phyloP scores from a whole-genome alignment of 2,888 invertebrate genomes.

The Nymphalis urticae region DNA sequence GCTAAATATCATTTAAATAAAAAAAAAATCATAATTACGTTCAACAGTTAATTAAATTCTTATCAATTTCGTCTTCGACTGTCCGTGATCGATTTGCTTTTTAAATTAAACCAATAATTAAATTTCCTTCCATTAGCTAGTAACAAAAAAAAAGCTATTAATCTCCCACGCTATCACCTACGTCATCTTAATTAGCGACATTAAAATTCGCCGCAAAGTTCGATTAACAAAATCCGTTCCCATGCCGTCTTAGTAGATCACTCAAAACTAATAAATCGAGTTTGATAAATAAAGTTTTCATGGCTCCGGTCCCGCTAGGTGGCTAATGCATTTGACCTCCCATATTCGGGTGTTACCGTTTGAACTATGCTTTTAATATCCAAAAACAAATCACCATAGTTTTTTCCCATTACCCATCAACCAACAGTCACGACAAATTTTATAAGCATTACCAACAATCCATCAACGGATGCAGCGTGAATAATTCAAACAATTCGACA shows the following conservation, averaged over 20 bases:
- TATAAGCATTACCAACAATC: slow-evolving; percentile 70
- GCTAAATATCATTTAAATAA: neutral
- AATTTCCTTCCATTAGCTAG: slow-evolving; percentile 4
- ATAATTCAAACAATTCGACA: slow-evolving; percentile 48
- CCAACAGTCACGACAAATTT: slow-evolving; percentile 77
- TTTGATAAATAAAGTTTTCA: slow-evolving; percentile 73
- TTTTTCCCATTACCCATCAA: slow-evolving; percentile 73
- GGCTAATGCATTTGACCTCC: slow-evolving; percentile 79
- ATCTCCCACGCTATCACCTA: slow-evolving; percentile 21
- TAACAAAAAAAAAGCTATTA: slow-evolving; percentile 11
- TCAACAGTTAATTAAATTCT: neutral
- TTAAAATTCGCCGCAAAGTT: slow-evolving; percentile 27
- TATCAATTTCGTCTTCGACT: neutral
- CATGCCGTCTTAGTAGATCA: slow-evolving; percentile 33
- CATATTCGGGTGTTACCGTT: slow-evolving; percentile 71
- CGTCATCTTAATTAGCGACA: slow-evolving; percentile 31
- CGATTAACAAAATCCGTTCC: slow-evolving; percentile 29
- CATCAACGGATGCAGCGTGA: slow-evolving; percentile 49
- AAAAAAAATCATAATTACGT: too few species aligned
- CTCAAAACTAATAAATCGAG: slow-evolving; percentile 37
- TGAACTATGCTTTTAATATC: slow-evolving; percentile 76
- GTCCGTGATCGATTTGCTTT: slow-evolving; percentile 2
- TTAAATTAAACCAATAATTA: slow-evolving; percentile 8
- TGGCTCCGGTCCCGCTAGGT: slow-evolving; percentile 73
- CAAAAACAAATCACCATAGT: slow-evolving; percentile 71